Conservation (phyloP, 2,888 invertebrate species). For the Yponomeuta malinellus region DNA sequence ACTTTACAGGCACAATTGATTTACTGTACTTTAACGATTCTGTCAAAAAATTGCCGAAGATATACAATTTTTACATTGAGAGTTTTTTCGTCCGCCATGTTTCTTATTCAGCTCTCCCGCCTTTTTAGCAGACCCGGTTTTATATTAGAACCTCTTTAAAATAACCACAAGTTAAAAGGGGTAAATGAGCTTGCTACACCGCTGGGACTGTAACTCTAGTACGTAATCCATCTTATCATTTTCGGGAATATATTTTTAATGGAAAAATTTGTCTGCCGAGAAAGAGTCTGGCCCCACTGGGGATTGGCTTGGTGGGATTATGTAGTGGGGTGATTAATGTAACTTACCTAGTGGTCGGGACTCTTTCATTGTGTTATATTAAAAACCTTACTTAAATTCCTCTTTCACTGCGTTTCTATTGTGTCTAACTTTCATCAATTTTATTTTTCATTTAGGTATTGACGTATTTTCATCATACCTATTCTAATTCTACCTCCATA, state of each 20-base stretch:
- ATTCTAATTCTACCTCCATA: too few species aligned
- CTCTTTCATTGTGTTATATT: background rate
- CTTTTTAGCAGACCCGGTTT: slow-evolving; percentile 18
- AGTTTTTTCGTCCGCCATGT: background rate
- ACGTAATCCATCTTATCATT: slow-evolving; percentile 72
- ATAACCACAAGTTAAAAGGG: slow-evolving; percentile 41
- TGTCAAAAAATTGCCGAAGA: too few species aligned
- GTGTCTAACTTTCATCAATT: too few species aligned
- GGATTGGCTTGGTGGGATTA: slow-evolving; percentile 24
- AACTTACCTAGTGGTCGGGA: background rate
- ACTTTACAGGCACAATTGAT: too few species aligned
- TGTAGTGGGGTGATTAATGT: slow-evolving; percentile 1
- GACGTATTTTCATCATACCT: too few species aligned
- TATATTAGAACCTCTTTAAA: slow-evolving; percentile 21
- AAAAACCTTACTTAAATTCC: background rate
- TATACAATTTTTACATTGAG: too few species aligned
- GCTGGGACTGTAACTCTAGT: slow-evolving; percentile 58
- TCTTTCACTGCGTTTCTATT: background rate
- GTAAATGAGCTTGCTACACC: slow-evolving; percentile 46
- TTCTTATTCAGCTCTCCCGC: background rate
- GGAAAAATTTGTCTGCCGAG: slow-evolving; percentile 57
- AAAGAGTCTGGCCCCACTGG: slow-evolving; percentile 54
- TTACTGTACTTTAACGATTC: too few species aligned
- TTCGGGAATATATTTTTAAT: slow-evolving; percentile 53
- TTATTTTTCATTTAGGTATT: too few species aligned